phyloP scores from a whole-genome alignment of 2,888 invertebrate genomes.

The Periphyllus acericola region DNA sequence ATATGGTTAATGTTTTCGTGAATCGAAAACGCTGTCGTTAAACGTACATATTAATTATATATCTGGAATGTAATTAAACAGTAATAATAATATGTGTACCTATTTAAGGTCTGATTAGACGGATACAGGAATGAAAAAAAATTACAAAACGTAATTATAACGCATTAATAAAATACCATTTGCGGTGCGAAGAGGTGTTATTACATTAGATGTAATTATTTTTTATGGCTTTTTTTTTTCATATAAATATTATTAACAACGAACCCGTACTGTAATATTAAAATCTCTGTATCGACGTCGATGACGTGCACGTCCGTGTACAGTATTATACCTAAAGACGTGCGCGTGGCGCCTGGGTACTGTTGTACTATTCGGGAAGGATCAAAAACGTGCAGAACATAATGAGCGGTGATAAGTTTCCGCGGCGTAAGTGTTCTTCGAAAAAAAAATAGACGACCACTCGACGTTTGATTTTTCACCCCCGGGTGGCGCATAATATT shows the following conservation, averaged over 20 bases:
- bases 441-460: neutral
- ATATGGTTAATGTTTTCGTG: neutral
- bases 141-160: constrained; percentile 25
- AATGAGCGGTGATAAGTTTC: neutral
- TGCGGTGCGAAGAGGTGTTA: neutral
- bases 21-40: neutral
- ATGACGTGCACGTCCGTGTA: neutral
- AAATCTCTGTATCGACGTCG: neutral
- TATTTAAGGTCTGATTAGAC: constrained; percentile 21
- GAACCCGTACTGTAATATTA: neutral
- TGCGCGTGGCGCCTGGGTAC: neutral
- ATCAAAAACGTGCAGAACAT: neutral
- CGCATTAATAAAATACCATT: constrained; percentile 9
- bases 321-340: neutral
- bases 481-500: neutral
- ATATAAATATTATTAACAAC: neutral
- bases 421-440: neutral
- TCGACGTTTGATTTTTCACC: neutral
- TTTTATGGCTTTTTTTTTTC: neutral
- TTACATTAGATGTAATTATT: neutral
- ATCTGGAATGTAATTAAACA: constrained; percentile 13
- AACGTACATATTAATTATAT: neutral
- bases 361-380: neutral
- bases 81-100: neutral
- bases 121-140: neutral